Conservation (phyloP, 2,888 invertebrate genomes). For the Kryphioiulus occultus region DNA sequence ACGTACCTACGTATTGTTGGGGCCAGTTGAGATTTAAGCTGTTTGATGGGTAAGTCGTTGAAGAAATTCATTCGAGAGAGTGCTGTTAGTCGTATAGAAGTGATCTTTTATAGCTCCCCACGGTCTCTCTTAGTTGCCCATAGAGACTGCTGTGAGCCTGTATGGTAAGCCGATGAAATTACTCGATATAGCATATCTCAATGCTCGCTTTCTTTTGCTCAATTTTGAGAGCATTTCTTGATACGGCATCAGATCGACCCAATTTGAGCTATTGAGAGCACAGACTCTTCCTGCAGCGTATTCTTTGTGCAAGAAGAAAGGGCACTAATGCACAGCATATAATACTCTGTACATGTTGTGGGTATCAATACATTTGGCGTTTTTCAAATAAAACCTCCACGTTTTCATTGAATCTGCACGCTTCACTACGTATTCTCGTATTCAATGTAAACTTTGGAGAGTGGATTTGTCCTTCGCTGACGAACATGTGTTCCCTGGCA, state of each 20-base stretch:
- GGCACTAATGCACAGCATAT: slow-evolving; percentile 41
- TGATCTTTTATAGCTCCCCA: slow-evolving; percentile 37
- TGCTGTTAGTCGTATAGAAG: slow-evolving; percentile 3
- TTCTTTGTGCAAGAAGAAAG: slow-evolving; percentile 6
- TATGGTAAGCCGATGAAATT: slow-evolving; percentile 45
- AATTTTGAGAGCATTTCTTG: slow-evolving; percentile 41
- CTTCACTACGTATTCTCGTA: slow-evolving; percentile 6
- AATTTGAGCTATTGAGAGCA: slow-evolving; percentile 18
- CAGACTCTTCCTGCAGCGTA: slow-evolving; percentile 9
- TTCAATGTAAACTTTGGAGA: slow-evolving; percentile 2
- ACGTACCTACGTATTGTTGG: not conserved
- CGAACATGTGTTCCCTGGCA: not conserved
- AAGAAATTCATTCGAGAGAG: slow-evolving; percentile 11
- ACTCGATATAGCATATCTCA: not conserved
- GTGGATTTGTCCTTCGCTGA: not conserved
- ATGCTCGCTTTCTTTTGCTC: slow-evolving; percentile 40
- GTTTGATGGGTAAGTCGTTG: not conserved
- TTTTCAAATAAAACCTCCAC: slow-evolving; percentile 30
- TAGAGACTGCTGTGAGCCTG: not conserved
- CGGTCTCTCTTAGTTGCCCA: slow-evolving; percentile 31
- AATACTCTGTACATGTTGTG: slow-evolving; percentile 32
- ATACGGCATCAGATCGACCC: slow-evolving; percentile 11
- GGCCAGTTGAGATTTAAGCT: too few relatives aligned
- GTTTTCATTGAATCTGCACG: slow-evolving; percentile 33
- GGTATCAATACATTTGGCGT: not conserved